A percentile compares a stretch with the other conserved stretches of the same genome.
Conservation (phyloP, 1,140 invertebrate species). For the Pogonus chalceus region DNA sequence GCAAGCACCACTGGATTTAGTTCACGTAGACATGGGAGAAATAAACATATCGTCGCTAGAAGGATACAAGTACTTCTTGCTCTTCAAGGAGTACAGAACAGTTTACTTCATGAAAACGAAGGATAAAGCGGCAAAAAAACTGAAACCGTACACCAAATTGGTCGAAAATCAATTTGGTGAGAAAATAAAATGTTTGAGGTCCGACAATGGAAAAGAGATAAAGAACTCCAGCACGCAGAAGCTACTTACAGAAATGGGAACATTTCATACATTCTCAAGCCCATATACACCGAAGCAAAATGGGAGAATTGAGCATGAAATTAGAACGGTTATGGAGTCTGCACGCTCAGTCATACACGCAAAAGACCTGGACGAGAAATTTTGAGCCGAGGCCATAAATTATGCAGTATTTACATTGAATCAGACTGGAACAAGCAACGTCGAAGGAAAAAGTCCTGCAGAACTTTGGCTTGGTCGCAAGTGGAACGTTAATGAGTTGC, state of each 20-base stretch:
- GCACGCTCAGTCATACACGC: slow-evolving; percentile 30
- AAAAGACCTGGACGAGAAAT: slow-evolving; percentile 25
- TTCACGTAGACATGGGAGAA: slow-evolving; percentile 33
- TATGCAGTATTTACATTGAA: slow-evolving; percentile 37
- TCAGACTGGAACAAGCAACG: slow-evolving; percentile 20
- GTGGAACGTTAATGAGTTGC: slow-evolving; percentile 16
- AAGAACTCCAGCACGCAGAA: too few relatives aligned
- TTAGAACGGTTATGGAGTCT: slow-evolving; percentile 32
- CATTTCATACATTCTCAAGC: slow-evolving; percentile 21
- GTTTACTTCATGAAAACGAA: slow-evolving; percentile 29
- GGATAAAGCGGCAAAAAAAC: slow-evolving; percentile 21
- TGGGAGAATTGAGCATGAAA: slow-evolving; percentile 33
- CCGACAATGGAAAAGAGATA: too few relatives aligned
- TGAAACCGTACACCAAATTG: slow-evolving; percentile 24
- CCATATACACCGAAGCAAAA: slow-evolving; percentile 35
- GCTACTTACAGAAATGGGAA: slow-evolving; percentile 21
- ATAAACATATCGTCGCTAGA: slow-evolving; percentile 26
- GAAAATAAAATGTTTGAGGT: slow-evolving; percentile 25
- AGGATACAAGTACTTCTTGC: slow-evolving; percentile 30
- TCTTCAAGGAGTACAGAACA: slow-evolving; percentile 29
- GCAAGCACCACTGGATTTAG: slow-evolving; percentile 25
- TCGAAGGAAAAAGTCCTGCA: slow-evolving; percentile 13
- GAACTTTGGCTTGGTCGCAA: slow-evolving; percentile 17
- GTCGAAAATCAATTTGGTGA: slow-evolving; percentile 23
- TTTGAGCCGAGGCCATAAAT: slow-evolving; percentile 35